Evolutionary conservation across 2,113 vertebrate species (phyloP).

Genomic region (Larimichthys polyactis): DNA sequence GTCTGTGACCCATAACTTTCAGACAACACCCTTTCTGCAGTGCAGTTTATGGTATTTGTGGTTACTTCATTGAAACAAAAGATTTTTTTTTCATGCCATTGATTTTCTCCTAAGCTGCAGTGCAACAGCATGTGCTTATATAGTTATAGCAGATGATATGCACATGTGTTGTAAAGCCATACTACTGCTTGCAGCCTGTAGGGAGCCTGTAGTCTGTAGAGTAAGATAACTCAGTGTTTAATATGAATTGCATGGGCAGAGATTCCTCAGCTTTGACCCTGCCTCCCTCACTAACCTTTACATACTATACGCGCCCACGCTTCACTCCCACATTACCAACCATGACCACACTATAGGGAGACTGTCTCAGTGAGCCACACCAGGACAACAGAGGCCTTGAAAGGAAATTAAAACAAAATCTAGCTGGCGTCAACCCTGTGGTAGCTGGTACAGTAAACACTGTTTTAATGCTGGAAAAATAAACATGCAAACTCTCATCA

Average conservation of each 20-base stretch:
- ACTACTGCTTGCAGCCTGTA: not conserved
- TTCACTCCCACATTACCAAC: constrained; percentile 17
- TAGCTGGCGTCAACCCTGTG: not conserved
- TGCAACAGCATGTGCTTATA: not conserved
- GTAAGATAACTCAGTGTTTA: not conserved
- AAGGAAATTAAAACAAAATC: constrained; percentile 46
- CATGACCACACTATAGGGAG: constrained; percentile 8
- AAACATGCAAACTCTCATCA: constrained; percentile 24
- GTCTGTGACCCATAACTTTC: constrained; percentile 2
- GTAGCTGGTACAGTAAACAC: constrained; percentile 12
- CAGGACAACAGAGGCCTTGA: constrained; percentile 26
- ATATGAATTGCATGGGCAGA: constrained; percentile 16
- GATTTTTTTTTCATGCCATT: not conserved
- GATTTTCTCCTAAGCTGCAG: not conserved
- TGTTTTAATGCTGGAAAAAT: constrained; percentile 42
- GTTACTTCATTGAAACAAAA: not conserved
- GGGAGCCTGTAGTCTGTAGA: not conserved
- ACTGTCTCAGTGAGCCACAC: constrained; percentile 20
- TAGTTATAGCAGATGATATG: constrained; percentile 15
- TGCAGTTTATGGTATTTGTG: not conserved
- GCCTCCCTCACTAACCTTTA: constrained; percentile 2
- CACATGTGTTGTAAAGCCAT: constrained; percentile 16
- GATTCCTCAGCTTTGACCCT: constrained; percentile 16
- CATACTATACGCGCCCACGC: not conserved
- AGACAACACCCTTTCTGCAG: constrained; percentile 19